Evolutionary conservation across 2,113 vertebrate genomes (phyloP).

Genomic region (Phoenicopterus ruber): DNA sequence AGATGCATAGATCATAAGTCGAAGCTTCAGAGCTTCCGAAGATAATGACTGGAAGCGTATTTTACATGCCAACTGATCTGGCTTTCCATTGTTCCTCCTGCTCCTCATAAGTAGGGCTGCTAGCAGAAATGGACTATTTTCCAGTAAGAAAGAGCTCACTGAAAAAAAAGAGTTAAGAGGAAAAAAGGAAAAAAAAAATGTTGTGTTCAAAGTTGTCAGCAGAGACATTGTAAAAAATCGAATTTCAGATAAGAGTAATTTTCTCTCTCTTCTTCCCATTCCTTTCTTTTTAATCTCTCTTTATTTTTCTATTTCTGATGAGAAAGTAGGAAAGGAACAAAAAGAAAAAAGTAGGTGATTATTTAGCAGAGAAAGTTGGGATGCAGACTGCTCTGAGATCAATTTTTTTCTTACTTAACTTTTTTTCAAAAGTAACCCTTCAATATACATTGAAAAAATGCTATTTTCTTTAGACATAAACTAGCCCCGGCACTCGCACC

Average conservation of each 20-base stretch:
- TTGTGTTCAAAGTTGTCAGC: neutral
- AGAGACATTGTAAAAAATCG: neutral
- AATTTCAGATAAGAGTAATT: neutral
- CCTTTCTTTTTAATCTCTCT: neutral
- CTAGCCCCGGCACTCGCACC: accelerated
- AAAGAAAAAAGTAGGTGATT: neutral
- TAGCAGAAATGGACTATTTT: neutral
- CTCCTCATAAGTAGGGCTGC: neutral
- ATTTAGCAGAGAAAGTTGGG: neutral
- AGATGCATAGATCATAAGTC: neutral
- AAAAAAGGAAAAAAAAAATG: neutral
- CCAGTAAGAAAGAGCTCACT: neutral
- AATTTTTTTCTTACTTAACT: neutral
- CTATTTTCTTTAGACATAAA: neutral
- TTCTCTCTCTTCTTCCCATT: neutral
- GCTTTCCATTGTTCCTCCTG: neutral
- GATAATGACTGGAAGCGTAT: neutral
- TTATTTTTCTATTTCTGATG: neutral
- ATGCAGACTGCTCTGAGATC: neutral
- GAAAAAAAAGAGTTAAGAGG: neutral
- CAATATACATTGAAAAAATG: neutral
- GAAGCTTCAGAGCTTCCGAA: neutral
- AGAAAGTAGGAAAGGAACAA: neutral
- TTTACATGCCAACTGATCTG: neutral
- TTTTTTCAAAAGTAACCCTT: neutral